Percentiles rank a stretch among this genome's conserved stretches.
These are phyloP conservation scores for Agrotis segetum DNA, from an alignment of 2,888 invertebrate genomes.

Conservation along the genomic window DNA sequence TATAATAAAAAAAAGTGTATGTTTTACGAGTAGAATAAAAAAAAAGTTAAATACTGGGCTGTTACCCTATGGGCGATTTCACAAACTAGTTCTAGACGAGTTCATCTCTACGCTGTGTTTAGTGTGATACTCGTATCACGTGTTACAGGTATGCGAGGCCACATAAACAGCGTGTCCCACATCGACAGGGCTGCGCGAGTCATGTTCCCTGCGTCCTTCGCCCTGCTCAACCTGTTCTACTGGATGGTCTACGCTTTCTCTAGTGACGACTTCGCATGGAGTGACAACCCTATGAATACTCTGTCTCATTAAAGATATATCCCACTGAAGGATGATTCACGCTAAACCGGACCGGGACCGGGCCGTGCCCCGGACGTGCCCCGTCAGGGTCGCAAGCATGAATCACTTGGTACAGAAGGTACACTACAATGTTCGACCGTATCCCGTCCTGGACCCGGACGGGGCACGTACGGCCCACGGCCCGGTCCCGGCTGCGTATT, in stretches of 20 bases:
- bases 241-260: conserved; percentile 96
- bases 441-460: too few species aligned
- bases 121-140: neutral
- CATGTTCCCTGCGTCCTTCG: conserved; percentile 96
- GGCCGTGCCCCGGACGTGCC: too few species aligned
- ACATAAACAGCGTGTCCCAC: conserved; percentile 96
- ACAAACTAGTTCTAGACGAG: neutral
- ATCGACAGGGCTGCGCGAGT: conserved; percentile 96
- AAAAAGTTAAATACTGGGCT: too few species aligned
- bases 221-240: conserved; percentile 96
- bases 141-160: conserved; percentile 88
- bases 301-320: conserved; percentile 83
- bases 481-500: too few species aligned
- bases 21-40: too few species aligned
- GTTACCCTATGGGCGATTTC: neutral
- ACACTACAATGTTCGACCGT: too few species aligned
- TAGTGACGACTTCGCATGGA: conserved; percentile 94
- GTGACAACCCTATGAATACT: conserved; percentile 92
- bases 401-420: too few species aligned
- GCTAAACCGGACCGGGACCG: too few species aligned
- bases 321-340: too few species aligned
- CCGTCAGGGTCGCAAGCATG: too few species aligned
- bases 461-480: too few species aligned
- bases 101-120: neutral
- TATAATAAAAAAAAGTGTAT: too few species aligned